These are phyloP conservation scores for Geotrupes spiniger DNA, from an alignment of 2,888 invertebrate genomes.

Conservation along the genomic window DNA sequence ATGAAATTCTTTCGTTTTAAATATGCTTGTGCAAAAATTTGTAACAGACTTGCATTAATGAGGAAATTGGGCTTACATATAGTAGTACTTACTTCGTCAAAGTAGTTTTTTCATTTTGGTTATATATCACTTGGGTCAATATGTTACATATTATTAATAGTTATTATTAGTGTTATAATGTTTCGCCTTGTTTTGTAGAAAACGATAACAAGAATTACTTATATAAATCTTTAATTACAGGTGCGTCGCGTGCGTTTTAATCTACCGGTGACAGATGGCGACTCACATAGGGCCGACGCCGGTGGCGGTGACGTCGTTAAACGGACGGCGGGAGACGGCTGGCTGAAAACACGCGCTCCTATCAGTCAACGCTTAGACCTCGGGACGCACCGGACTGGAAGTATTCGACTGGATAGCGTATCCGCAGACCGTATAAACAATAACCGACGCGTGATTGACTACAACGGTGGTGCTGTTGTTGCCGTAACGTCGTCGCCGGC, in stretches of 20 bases:
- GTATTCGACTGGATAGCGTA: slow-evolving; percentile 13
- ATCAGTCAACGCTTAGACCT: slow-evolving; percentile 34
- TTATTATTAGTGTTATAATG: no score
- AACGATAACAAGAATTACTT: no score
- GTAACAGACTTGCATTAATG: no score
- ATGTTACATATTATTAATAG: no score
- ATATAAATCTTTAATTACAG: slow-evolving; percentile 31
- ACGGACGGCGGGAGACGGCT: slow-evolving; percentile 37
- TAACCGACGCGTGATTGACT: background rate
- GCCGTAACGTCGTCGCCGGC: slow-evolving; percentile 42
- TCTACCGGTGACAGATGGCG: slow-evolving; percentile 42
- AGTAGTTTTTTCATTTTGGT: no score
- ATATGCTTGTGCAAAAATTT: no score
- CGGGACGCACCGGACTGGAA: slow-evolving; percentile 1
- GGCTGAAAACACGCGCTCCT: slow-evolving; percentile 36
- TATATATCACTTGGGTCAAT: no score
- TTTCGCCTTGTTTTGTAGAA: no score
- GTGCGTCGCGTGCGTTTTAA: slow-evolving; percentile 43
- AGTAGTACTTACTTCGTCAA: no score
- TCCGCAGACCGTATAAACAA: slow-evolving; percentile 9
- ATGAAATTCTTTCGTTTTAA: no score
- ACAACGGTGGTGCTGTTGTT: slow-evolving; percentile 24
- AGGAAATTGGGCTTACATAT: no score
- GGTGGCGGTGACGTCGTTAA: slow-evolving; percentile 26
- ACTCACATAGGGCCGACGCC: slow-evolving; percentile 25